Evolutionary conservation across 1,140 invertebrate species (phyloP), one percentile per base, ranked within the genome.

Genomic region (Muscidifurax raptorellus): DNA sequence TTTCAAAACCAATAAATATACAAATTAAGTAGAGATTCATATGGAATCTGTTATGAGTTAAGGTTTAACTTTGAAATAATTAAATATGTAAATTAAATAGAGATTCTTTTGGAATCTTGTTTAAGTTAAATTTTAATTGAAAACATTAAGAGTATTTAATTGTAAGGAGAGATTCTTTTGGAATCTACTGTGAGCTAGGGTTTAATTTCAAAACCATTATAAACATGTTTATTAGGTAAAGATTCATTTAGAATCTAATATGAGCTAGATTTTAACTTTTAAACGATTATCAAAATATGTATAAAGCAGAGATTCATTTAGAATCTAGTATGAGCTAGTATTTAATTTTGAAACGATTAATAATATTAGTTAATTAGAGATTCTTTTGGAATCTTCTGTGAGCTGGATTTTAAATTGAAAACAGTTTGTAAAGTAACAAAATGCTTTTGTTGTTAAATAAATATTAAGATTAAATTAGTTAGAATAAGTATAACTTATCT

Each of bases 321-420:
- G 32, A 80, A 80, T 66, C 77, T 67, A 15, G 1, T 28, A 0
- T 78, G 76, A 78, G 76, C 66, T 40, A 40, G 36, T 0, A 10
- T 40, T 40, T 40, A 40, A 40, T 44, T 40, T 40, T 9, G 1
- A 0, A 40, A 40, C 36, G 5, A 7, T 36, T 36, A 76, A n/a
- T n/a, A 47, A 28, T 22, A 7, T 25, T 74, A 71, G 28, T 74
- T 74, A n/a, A 32, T 0, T 64, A 78, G 59, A 7, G 76, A 52
- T 64, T 78, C 76, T 78, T 74, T 78, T 67, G 59, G 77, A 80
- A 80, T 66, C 77, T 52, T 9, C 2, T 25, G 27, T 78, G 76
- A 78, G 76, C 76, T 78, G 30, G n/a, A 18, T 22, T 52, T 78
- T 22, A 59, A 25, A 25, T 76, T 76, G 1, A 76, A 71, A 27